A percentile compares a stretch with the other conserved stretches of the same genome.
Evolutionary conservation across 2,888 invertebrate genomes (phyloP).

Genomic region (Dicranocentrus wangi): DNA sequence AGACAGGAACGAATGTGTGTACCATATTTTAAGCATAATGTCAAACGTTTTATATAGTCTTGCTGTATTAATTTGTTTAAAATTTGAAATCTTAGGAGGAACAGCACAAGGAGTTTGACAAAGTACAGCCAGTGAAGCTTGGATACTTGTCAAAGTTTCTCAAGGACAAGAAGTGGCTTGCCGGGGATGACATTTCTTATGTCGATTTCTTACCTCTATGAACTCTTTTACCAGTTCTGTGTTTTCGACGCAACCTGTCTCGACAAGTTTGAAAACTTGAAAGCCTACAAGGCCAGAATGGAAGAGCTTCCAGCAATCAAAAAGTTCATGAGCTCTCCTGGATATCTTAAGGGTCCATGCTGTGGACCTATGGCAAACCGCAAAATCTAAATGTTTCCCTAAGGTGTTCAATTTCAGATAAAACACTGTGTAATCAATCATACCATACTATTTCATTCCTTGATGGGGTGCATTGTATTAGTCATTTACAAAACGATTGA

Average conservation of each 20-base stretch:
- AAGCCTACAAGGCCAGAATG: conserved; percentile 74
- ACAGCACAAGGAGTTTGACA: conserved; percentile 74
- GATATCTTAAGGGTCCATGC: conserved; percentile 73
- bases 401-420: no score
- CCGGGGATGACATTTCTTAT: conserved; percentile 74
- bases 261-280: conserved; percentile 74
- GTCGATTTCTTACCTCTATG: conserved; percentile 76
- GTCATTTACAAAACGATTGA: no score
- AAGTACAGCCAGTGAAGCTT: conserved; percentile 73
- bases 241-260: conserved; percentile 74
- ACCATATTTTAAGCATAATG: no score
- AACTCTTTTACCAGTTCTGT: conserved; percentile 75
- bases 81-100: conserved; percentile 73
- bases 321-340: conserved; percentile 73
- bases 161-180: conserved; percentile 72
- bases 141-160: conserved; percentile 74
- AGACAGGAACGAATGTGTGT: no score
- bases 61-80: no score
- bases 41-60: no score
- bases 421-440: no score
- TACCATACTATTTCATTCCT: no score
- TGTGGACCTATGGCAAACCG: conserved; percentile 67
- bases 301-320: conserved; percentile 74
- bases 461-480: no score
- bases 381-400: conserved; percentile 70